These are phyloP conservation scores for Gila orcuttii DNA, from an alignment of 2,113 vertebrate species.

Conservation along the genomic window DNA sequence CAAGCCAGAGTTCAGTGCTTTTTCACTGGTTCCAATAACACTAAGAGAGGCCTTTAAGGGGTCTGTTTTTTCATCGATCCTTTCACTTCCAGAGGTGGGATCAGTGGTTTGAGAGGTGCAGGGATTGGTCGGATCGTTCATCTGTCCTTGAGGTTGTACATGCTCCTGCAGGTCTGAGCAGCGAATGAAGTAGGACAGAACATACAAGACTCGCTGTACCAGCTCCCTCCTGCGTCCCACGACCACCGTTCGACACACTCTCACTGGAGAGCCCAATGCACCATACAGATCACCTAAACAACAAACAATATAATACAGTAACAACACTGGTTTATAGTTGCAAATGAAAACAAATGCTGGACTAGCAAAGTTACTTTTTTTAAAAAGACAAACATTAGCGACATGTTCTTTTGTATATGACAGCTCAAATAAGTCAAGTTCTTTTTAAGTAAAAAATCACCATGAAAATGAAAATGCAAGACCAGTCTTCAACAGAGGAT, in stretches of 20 bases:
- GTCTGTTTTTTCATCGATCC: slow-evolving; percentile 20
- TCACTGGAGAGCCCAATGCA: slow-evolving; percentile 85
- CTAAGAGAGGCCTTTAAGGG: not conserved
- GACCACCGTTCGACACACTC: slow-evolving; percentile 83
- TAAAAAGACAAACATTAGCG: not conserved
- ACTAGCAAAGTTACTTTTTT: not conserved
- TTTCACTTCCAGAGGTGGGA: slow-evolving; percentile 48
- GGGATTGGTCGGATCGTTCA: slow-evolving; percentile 45
- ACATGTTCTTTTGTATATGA: not conserved
- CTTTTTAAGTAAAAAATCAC: not conserved
- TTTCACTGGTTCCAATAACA: slow-evolving; percentile 45
- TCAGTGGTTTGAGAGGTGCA: slow-evolving; percentile 34
- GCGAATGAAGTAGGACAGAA: slow-evolving; percentile 88
- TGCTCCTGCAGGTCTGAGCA: slow-evolving; percentile 89
- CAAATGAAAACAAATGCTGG: not conserved
- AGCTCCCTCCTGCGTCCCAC: slow-evolving; percentile 84
- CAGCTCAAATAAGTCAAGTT: not conserved
- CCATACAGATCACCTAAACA: slow-evolving; percentile 82
- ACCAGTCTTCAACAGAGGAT: not conserved
- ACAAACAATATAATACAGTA: not conserved
- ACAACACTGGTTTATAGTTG: not conserved
- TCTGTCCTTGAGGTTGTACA: slow-evolving; percentile 67
- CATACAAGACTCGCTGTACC: slow-evolving; percentile 85
- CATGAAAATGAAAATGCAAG: not conserved
- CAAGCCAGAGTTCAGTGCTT: not conserved